phyloP scores from a whole-genome alignment of 2,888 invertebrate species.

The Heliconius erato region DNA sequence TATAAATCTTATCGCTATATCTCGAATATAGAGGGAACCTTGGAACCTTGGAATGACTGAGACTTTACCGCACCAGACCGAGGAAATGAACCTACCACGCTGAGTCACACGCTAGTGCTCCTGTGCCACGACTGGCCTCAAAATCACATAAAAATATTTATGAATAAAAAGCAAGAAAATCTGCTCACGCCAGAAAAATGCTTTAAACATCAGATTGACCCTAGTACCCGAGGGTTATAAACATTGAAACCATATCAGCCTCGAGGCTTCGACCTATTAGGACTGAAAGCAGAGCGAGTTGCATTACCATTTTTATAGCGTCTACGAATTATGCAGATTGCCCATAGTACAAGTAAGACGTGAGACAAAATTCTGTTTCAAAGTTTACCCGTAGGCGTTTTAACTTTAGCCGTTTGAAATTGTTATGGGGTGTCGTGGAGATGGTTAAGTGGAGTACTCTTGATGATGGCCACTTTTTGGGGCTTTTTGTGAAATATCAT shows the following conservation, averaged over 20 bases:
- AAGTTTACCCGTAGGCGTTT: conserved; percentile 32
- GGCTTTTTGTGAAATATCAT: neutral
- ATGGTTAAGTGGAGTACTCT: conserved; percentile 26
- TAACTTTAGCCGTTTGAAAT: conserved; percentile 30
- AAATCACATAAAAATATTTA: neutral
- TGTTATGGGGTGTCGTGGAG: conserved; percentile 26
- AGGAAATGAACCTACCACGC: too few species aligned
- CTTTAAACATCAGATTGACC: conserved; percentile 28
- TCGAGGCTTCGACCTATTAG: conserved; percentile 62
- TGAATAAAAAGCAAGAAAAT: neutral
- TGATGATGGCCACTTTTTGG: conserved; percentile 14
- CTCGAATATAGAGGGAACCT: neutral
- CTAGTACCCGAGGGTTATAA: conserved; percentile 28
- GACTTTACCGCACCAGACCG: too few species aligned
- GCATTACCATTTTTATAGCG: conserved; percentile 84
- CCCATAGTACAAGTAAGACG: conserved; percentile 68
- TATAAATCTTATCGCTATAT: neutral
- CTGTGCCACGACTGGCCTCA: too few species aligned
- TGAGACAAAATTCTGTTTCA: conserved; percentile 43
- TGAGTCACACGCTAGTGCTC: too few species aligned
- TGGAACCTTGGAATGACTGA: too few species aligned
- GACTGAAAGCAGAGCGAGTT: conserved; percentile 62
- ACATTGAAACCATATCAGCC: conserved; percentile 33
- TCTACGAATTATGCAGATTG: conserved; percentile 82
- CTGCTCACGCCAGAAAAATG: neutral